These are phyloP conservation scores for Chloropsis hardwickii DNA, from an alignment of 2,113 vertebrate genomes.

Conservation along the genomic window DNA sequence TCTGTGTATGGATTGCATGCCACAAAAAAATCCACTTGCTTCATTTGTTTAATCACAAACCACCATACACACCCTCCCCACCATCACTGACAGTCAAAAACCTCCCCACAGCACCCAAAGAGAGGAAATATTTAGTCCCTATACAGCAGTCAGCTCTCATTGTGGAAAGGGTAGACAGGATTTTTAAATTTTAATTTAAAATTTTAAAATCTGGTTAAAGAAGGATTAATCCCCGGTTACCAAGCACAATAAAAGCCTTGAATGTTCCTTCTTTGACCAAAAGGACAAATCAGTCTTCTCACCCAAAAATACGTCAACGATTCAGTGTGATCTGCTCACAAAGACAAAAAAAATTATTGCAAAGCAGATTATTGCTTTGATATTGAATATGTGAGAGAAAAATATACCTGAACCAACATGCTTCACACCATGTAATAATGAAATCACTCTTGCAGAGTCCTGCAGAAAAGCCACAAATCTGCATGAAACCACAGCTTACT, in stretches of 20 bases:
- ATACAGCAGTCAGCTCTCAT: background rate
- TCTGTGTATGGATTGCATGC: background rate
- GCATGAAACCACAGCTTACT: background rate
- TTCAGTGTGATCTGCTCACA: background rate
- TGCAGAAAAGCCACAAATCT: background rate
- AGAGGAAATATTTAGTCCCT: background rate
- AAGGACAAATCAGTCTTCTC: background rate
- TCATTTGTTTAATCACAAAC: background rate
- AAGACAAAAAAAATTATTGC: background rate
- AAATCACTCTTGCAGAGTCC: background rate
- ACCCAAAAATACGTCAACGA: background rate
- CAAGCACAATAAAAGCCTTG: background rate
- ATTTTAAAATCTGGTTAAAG: background rate
- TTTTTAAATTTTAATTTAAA: too few relatives aligned
- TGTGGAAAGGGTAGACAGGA: background rate
- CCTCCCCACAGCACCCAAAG: accelerated
- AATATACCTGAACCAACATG: background rate
- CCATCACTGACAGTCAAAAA: background rate
- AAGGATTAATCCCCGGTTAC: background rate
- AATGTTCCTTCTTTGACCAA: background rate
- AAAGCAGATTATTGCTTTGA: background rate
- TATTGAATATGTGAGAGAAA: background rate
- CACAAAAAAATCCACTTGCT: background rate
- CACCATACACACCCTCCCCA: background rate
- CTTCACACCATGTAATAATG: background rate